Conservation (phyloP, 2,797 vertebrate species). For the Mionectes olivaceus region DNA sequence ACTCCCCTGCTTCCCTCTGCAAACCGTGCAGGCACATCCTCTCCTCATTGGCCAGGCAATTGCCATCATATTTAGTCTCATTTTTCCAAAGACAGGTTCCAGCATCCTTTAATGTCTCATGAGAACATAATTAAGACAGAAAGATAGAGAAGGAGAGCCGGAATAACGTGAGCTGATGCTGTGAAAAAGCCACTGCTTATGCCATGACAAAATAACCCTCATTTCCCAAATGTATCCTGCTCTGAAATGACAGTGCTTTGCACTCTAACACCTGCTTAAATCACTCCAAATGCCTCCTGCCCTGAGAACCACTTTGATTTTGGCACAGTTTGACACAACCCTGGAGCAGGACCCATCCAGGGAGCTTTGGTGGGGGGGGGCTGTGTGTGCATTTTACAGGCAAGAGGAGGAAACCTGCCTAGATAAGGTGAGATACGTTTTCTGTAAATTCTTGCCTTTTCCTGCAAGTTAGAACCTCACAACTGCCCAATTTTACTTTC, state of each 20-base stretch:
- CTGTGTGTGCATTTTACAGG: not conserved
- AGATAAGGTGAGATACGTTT: not conserved
- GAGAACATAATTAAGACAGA: not conserved
- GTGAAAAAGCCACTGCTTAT: conserved; percentile 7
- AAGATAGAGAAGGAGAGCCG: not conserved
- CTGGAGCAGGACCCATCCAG: not conserved
- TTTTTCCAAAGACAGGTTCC: not conserved
- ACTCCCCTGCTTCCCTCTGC: not conserved
- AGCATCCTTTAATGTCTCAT: not conserved
- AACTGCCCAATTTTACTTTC: not conserved
- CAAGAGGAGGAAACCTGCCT: not conserved
- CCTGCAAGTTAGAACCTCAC: not conserved
- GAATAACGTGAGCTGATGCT: not conserved
- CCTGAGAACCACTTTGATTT: not conserved
- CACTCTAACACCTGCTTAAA: not conserved
- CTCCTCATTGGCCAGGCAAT: not conserved
- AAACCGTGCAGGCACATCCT: not conserved
- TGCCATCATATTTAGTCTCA: not conserved
- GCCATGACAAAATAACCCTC: conserved; percentile 4
- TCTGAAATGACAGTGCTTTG: not conserved
- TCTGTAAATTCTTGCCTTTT: not conserved
- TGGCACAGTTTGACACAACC: not conserved
- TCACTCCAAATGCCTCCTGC: not conserved
- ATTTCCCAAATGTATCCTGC: conserved; percentile 3
- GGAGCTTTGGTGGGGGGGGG: not conserved